Evolutionary conservation across 2,113 vertebrate species (phyloP).

Genomic region (Petroica traversi): DNA sequence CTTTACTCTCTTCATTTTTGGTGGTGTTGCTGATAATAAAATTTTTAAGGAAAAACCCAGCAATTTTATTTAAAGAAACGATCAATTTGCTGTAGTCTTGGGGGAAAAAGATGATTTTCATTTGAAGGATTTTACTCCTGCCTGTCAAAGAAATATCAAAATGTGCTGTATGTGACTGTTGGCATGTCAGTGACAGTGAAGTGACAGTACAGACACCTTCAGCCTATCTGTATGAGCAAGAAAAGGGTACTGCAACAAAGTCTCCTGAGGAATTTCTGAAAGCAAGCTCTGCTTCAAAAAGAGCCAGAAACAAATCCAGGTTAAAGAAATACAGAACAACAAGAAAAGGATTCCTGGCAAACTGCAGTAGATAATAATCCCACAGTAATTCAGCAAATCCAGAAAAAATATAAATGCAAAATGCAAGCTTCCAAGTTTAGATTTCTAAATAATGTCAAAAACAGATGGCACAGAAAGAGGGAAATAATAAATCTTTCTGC

Average conservation of each 20-base stretch:
- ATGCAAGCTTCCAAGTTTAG: not conserved
- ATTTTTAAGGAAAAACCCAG: fast-evolving
- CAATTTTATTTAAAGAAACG: not conserved
- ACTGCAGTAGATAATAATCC: not conserved
- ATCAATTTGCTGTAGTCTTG: not conserved
- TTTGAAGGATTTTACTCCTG: not conserved
- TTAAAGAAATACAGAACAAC: not conserved
- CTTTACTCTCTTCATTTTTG: not conserved
- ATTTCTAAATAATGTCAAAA: not conserved
- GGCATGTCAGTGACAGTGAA: not conserved
- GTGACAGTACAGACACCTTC: not conserved
- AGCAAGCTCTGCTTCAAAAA: not conserved
- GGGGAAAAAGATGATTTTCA: not conserved
- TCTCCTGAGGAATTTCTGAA: not conserved
- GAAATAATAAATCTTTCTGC: not conserved
- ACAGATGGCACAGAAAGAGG: not conserved
- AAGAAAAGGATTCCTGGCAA: not conserved
- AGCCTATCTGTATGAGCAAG: not conserved
- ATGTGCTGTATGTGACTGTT: not conserved
- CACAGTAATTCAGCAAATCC: not conserved
- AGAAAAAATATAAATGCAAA: not conserved
- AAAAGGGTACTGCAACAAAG: not conserved
- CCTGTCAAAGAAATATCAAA: not conserved
- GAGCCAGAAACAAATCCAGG: not conserved
- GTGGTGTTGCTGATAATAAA: fast-evolving